phyloP scores from a whole-genome alignment of 1,140 invertebrate species.

The Zaprionus ornatus region DNA sequence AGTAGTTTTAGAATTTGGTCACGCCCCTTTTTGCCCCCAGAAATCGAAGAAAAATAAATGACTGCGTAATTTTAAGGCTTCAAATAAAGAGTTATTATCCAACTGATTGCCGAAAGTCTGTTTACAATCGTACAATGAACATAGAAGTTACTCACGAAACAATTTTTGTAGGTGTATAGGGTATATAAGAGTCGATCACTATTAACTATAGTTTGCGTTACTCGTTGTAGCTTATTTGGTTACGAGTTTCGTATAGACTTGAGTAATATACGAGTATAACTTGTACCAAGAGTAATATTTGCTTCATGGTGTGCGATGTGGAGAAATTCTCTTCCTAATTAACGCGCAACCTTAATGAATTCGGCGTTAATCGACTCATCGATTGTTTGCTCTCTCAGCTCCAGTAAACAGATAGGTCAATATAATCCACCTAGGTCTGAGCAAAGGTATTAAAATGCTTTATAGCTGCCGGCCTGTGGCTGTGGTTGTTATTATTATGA shows the following conservation, averaged over 20 bases:
- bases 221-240: constrained; percentile 8
- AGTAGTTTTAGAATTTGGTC: too few relatives aligned
- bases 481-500: constrained; percentile 11
- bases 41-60: too few relatives aligned
- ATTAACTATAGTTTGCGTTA: neutral
- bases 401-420: constrained; percentile 9
- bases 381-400: neutral
- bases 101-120: too few relatives aligned
- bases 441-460: constrained; percentile 6
- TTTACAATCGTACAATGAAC: too few relatives aligned
- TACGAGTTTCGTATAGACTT: neutral
- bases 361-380: constrained; percentile 15
- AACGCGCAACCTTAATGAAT: constrained; percentile 6
- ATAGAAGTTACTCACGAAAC: too few relatives aligned
- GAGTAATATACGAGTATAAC: neutral
- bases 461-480: constrained; percentile 2
- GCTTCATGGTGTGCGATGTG: neutral
- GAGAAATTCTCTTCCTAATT: neutral
- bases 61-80: too few relatives aligned
- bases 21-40: too few relatives aligned
- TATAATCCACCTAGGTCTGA: neutral
- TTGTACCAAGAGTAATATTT: neutral
- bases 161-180: too few relatives aligned
- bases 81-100: too few relatives aligned
- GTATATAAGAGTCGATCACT: neutral